Evolutionary conservation across 2,113 vertebrate genomes (phyloP), one percentile per base, ranked within the genome.

Genomic region (Tragulus kanchil): DNA sequence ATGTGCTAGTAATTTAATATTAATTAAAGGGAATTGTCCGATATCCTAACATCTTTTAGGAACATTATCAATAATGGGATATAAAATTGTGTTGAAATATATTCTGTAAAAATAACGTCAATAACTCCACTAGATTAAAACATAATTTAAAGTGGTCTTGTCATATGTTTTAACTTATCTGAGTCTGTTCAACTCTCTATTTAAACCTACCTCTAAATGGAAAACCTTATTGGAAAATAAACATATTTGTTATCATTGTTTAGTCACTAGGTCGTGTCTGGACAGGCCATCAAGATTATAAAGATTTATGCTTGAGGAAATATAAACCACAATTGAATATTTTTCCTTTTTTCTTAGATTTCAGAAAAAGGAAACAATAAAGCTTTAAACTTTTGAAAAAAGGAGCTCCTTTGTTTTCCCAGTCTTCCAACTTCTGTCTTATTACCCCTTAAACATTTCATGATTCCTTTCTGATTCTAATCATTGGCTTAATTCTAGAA

Each of bases 31-130:
- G 26, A 56, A 64, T 93, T 94, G 59, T 90, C 90, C 50, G 48
- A 16, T 67, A 59, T 65, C 81, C 10, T 89, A 36, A 36, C 36
- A 36, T 36, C 36, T 88, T 93, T 17, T 91, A 85, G 95, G n/a
- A 89, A 13, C 10, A 83, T 64, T 75, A 65, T 81, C 71, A 79
- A 78, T 50, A 58, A 61, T 52, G 25, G 3, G 2, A 28, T 42
- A 21, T 50, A 84, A 92, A 16, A 89, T 65, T 73, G 19, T 56
- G n/a, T 95, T 96, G 78, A 86, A 93, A 77, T 89, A 83, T 10
- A 52, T 31, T 90, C 50, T 84, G 11, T 87, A 87, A 90, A 31
- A 93, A 58, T 89, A 90, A 85, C 23, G 64, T 36, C 3, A 78
- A 79, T 71, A 85, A 86, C 83, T 79, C 73, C 3, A 77, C 7